Conservation (phyloP, 2,797 vertebrate genomes). For the Denticeps clupeoides region DNA sequence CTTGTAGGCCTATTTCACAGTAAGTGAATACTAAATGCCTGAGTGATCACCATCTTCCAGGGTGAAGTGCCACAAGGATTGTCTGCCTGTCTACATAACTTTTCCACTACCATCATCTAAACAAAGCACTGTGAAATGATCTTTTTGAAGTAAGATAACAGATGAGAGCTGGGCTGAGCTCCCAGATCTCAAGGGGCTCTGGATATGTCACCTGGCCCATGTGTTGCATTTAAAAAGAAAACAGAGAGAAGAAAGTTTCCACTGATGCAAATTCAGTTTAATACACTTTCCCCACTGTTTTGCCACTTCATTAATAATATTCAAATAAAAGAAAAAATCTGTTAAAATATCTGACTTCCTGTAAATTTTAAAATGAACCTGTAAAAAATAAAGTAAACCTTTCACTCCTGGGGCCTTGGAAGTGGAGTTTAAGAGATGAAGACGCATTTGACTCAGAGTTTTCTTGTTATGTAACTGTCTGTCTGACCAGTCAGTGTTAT, state of each 20-base stretch:
- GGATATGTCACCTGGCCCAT: background rate
- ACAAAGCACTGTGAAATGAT: too few species aligned
- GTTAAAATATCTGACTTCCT: conserved; percentile 41
- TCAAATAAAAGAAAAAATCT: too few species aligned
- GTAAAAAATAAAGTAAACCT: conserved; percentile 26
- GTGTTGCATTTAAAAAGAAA: too few species aligned
- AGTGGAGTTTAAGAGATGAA: conserved; percentile 6
- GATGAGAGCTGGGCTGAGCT: too few species aligned
- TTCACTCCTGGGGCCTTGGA: conserved; percentile 22
- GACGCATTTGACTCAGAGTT: conserved; percentile 22
- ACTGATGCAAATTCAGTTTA: conserved; percentile 31
- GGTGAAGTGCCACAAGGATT: too few species aligned
- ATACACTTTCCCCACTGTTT: conserved; percentile 48
- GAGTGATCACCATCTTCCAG: too few species aligned
- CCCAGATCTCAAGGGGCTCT: too few species aligned
- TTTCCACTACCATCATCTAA: too few species aligned
- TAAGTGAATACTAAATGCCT: too few species aligned
- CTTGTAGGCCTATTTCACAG: too few species aligned
- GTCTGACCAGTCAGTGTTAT: background rate
- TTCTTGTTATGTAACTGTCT: conserved; percentile 29
- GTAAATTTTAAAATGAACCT: conserved; percentile 43
- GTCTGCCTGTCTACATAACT: too few species aligned
- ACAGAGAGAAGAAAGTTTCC: conserved; percentile 33
- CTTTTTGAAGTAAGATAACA: too few species aligned
- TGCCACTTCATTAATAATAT: conserved; percentile 37